Percentiles rank a stretch among this genome's conserved stretches.
Conservation (phyloP, 1,140 invertebrate species). For the Drosophila punjabiensis region DNA sequence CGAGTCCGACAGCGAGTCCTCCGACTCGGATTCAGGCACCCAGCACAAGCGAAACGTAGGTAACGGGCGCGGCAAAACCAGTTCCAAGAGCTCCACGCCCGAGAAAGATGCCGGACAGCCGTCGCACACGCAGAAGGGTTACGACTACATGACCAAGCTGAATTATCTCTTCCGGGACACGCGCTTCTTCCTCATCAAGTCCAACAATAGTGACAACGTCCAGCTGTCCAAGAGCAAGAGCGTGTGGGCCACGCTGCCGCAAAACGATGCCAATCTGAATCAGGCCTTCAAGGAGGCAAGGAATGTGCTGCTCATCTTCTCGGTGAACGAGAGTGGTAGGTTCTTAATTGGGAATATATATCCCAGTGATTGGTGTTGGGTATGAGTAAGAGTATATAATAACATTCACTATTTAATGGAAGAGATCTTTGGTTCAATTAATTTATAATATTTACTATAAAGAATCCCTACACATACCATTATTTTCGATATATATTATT, state of each 20-base stretch:
- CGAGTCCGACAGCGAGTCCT: slow-evolving; percentile 75
- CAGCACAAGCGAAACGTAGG: slow-evolving; percentile 80
- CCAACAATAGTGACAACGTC: slow-evolving; percentile 98
- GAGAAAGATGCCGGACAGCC: slow-evolving; percentile 76
- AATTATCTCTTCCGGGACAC: slow-evolving; percentile 98
- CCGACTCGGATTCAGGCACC: slow-evolving; percentile 79
- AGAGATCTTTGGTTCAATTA: too few relatives aligned
- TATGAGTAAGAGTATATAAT: neutral
- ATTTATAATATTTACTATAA: too few relatives aligned
- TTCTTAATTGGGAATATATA: neutral
- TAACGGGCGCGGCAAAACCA: slow-evolving; percentile 33
- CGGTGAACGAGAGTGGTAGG: slow-evolving; percentile 97
- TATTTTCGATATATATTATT: too few relatives aligned
- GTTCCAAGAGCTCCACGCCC: slow-evolving; percentile 68
- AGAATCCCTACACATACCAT: too few relatives aligned
- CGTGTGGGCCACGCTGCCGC: slow-evolving; percentile 98
- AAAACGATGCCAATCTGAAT: slow-evolving; percentile 98
- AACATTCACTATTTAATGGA: too few relatives aligned
- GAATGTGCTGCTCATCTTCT: slow-evolving; percentile 98
- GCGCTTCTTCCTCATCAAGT: slow-evolving; percentile 98
- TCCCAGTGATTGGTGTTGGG: neutral
- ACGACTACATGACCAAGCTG: slow-evolving; percentile 95
- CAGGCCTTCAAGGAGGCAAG: slow-evolving; percentile 96
- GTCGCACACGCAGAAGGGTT: slow-evolving; percentile 87
- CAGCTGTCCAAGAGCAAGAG: slow-evolving; percentile 97